Conservation (phyloP, 2,113 vertebrate species). For the Hyla sarda region DNA sequence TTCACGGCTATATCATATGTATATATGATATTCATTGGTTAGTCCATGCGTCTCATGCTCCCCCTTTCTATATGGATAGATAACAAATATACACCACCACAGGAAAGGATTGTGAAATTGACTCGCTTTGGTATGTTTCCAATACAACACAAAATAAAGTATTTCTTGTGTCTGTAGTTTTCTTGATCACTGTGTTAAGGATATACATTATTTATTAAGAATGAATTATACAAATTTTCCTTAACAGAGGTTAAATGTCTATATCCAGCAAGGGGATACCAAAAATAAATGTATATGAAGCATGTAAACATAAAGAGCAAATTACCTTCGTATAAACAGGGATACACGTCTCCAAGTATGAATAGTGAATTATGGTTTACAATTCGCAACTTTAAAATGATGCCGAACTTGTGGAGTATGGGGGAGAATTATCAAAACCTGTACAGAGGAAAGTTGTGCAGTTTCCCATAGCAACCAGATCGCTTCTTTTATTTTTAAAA, state of each 20-base stretch:
- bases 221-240: not conserved
- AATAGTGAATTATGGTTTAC: too few relatives aligned
- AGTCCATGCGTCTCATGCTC: slow-evolving; percentile 25
- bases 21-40: slow-evolving; percentile 34
- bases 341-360: not conserved
- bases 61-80: not conserved
- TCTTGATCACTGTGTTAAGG: not conserved
- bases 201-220: not conserved
- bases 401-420: too few relatives aligned
- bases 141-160: not conserved
- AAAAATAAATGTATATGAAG: not conserved
- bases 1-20: slow-evolving; percentile 17
- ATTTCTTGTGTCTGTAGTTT: not conserved
- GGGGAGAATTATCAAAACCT: too few relatives aligned
- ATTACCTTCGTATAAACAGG: not conserved
- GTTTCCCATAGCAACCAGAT: too few relatives aligned
- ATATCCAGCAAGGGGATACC: not conserved
- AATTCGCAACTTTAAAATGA: not conserved
- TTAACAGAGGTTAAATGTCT: not conserved
- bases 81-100: not conserved
- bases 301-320: too few relatives aligned
- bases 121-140: slow-evolving; percentile 4
- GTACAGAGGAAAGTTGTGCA: too few relatives aligned
- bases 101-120: not conserved
- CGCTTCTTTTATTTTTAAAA: too few relatives aligned